Evolutionary conservation across 1,140 invertebrate species (phyloP).

Genomic region (Cardiocondyla obscurior): DNA sequence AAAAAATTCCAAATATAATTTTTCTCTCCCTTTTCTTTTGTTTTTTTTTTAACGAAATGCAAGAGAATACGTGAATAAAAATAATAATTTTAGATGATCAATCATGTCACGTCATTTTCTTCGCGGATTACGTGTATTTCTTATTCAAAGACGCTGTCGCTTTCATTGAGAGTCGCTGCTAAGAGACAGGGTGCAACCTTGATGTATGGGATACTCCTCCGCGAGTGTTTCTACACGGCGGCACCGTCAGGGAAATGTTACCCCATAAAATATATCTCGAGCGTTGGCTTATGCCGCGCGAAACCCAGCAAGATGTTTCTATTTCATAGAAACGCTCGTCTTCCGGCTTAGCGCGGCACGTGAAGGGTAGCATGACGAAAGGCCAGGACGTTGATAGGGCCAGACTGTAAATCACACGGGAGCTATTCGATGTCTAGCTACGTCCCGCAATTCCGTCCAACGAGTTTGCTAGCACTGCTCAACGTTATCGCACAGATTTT

Average conservation of each 20-base stretch:
- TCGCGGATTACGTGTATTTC: neutral
- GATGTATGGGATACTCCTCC: constrained; percentile 74
- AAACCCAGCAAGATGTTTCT: constrained; percentile 78
- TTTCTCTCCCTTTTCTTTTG: neutral
- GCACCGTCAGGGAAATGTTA: constrained; percentile 79
- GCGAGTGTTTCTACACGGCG: constrained; percentile 70
- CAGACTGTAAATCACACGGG: constrained; percentile 73
- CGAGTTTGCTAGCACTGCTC: constrained; percentile 42
- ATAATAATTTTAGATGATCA: neutral
- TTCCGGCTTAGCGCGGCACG: constrained; percentile 49
- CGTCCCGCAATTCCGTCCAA: constrained; percentile 47
- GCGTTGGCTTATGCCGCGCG: constrained; percentile 73
- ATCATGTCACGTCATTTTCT: neutral
- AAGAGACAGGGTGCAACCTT: constrained; percentile 61
- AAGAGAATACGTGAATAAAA: no score
- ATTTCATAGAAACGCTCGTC: constrained; percentile 76
- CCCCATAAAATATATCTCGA: constrained; percentile 82
- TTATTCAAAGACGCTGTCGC: neutral
- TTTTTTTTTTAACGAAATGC: neutral
- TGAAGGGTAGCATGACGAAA: constrained; percentile 46
- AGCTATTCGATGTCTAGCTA: constrained; percentile 60
- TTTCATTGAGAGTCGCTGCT: constrained; percentile 45
- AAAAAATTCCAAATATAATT: neutral
- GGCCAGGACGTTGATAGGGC: constrained; percentile 75
- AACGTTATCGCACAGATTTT: constrained; percentile 69